Conservation (phyloP, 2,888 invertebrate species). For the Tupiocoris notatus region DNA sequence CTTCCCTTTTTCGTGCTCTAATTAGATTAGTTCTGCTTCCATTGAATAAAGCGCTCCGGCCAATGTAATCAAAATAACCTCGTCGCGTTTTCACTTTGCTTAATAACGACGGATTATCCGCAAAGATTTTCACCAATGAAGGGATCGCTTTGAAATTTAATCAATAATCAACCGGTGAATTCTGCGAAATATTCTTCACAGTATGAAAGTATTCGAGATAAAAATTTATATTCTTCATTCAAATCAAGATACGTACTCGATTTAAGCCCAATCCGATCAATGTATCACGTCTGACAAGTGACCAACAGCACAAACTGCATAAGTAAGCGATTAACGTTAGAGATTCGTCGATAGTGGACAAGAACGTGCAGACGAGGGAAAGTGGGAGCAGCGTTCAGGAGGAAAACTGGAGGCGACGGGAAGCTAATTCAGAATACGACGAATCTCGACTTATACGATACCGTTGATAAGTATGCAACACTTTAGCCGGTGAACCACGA, state of each 20-base stretch:
- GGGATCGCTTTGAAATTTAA: no score
- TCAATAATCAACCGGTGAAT: no score
- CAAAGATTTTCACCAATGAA: no score
- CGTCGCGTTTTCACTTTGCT: neutral
- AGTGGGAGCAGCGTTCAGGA: neutral
- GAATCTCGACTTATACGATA: slow-evolving; percentile 27
- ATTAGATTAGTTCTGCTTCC: neutral
- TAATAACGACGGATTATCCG: no score
- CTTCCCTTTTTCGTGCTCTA: neutral
- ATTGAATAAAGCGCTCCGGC: neutral
- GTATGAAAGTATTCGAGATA: no score
- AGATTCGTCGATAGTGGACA: neutral
- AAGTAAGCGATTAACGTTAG: neutral
- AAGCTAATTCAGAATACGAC: slow-evolving; percentile 6
- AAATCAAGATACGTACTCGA: no score
- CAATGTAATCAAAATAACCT: neutral
- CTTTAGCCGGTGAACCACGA: neutral
- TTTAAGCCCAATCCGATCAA: no score
- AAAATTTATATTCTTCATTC: no score
- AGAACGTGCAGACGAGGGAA: neutral
- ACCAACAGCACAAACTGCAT: neutral
- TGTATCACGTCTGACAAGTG: no score
- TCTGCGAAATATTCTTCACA: no score
- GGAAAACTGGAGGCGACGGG: neutral
- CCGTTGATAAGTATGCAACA: slow-evolving; percentile 28